Percentiles rank a stretch among this genome's conserved stretches.
Conservation (phyloP, 2,797 vertebrate species). For the Podargus strigoides region DNA sequence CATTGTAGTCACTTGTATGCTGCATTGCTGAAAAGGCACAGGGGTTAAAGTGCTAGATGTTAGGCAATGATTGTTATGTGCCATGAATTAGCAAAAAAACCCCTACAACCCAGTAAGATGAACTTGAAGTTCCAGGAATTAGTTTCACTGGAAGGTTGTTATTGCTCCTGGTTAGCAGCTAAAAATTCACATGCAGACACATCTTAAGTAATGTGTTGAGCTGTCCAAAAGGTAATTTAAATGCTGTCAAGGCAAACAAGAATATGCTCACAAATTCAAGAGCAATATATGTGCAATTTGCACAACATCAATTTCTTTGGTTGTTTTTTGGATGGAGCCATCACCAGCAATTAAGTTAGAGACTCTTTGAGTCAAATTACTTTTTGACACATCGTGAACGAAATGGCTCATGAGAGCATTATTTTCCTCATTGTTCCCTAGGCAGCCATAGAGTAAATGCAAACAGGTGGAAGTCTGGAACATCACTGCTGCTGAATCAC, state of each 20-base stretch:
- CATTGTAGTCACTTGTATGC: background rate
- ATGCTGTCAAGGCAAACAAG: slow-evolving; percentile 77
- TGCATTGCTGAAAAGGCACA: background rate
- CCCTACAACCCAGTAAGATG: slow-evolving; percentile 14
- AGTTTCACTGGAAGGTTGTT: slow-evolving; percentile 67
- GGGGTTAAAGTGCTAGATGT: background rate
- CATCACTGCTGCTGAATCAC: background rate
- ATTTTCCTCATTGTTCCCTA: slow-evolving; percentile 65
- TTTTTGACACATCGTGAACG: slow-evolving; percentile 73
- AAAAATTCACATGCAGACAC: slow-evolving; percentile 65
- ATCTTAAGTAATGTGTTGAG: slow-evolving; percentile 75
- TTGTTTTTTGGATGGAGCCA: slow-evolving; percentile 70
- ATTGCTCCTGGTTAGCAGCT: slow-evolving; percentile 66
- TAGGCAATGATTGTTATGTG: slow-evolving; percentile 1
- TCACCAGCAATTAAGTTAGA: slow-evolving; percentile 73
- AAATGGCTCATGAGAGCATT: slow-evolving; percentile 61
- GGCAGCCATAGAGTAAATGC: slow-evolving; percentile 62
- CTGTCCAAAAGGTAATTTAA: slow-evolving; percentile 75
- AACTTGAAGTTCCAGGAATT: slow-evolving; percentile 59
- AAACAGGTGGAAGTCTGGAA: slow-evolving; percentile 68
- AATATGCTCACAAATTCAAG: slow-evolving; percentile 73
- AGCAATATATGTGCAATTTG: slow-evolving; percentile 75
- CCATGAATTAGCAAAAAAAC: slow-evolving; percentile 17
- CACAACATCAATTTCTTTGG: slow-evolving; percentile 72
- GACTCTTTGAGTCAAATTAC: slow-evolving; percentile 75